A percentile compares a stretch with the other conserved stretches of the same genome.
Evolutionary conservation across 2,888 invertebrate genomes (phyloP).

Genomic region (Sphinx pinastri): DNA sequence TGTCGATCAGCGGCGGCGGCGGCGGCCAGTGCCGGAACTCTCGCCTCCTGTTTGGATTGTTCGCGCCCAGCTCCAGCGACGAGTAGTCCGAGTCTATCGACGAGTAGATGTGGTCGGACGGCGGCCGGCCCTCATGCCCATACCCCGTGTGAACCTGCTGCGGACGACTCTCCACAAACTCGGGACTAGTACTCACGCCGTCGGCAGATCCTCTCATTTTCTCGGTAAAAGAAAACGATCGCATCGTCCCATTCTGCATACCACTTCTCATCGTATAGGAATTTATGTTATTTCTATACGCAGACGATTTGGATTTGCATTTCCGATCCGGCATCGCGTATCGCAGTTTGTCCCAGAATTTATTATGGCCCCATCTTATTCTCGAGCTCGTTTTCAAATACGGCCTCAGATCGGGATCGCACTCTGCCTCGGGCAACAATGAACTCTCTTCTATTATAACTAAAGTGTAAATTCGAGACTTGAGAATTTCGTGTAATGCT

Average conservation of each 20-base stretch:
- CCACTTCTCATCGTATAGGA: conserved; percentile 90
- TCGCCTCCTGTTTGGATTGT: conserved; percentile 72
- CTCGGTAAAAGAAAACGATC: conserved; percentile 84
- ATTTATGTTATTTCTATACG: conserved; percentile 92
- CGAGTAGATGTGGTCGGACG: conserved; percentile 95
- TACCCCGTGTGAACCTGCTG: conserved; percentile 74
- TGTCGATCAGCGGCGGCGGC: conserved; percentile 73
- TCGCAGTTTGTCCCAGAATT: conserved; percentile 96
- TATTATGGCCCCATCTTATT: conserved; percentile 93
- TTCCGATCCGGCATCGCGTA: conserved; percentile 93
- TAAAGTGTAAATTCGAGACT: conserved; percentile 91
- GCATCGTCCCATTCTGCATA: conserved; percentile 84
- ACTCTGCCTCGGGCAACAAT: conserved; percentile 90
- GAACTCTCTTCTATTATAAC: conserved; percentile 94
- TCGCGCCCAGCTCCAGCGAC: conserved; percentile 88
- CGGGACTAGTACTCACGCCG: conserved; percentile 87
- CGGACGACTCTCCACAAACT: conserved; percentile 66
- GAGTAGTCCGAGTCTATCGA: conserved; percentile 96
- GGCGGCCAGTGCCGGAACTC: conserved; percentile 79
- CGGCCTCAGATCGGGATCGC: conserved; percentile 93
- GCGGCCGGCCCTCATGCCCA: conserved; percentile 86
- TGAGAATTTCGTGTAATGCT: conserved; percentile 93
- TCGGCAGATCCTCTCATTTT: conserved; percentile 71
- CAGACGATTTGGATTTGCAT: conserved; percentile 72
- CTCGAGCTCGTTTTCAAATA: conserved; percentile 94